Base-by-base conservation (phyloP, 64 coral and sea anemone species). In the Montipora foliosa region DNA sequence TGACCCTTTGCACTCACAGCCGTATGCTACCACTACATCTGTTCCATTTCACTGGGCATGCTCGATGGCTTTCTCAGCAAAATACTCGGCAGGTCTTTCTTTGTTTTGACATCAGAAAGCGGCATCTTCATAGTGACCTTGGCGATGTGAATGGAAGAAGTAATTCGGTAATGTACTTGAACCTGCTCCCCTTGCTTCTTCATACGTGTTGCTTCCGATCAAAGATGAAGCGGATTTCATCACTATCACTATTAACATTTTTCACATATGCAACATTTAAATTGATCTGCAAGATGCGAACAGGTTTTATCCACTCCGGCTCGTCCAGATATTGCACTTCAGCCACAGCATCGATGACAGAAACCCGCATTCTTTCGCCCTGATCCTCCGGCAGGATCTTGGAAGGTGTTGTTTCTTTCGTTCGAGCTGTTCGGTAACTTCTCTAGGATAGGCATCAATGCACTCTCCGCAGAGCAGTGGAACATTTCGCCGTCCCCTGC, bases 41-140 rank as follows among this genome's bases (percentile, higher is more conserved):
- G 14, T 83, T 59, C 80, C 3, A 83, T 83, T 83, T 44, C 46
- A 44, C 1, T 37, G 29, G 14, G 14, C 77, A 46, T 19, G 19
- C 46, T 79, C 77, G 14, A 79, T 79, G 29, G 77, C 14, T 37
- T 3, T 79, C 77, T 79, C 14, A 3, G 77, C 77, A 19, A 79
- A 79, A 5, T 16, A 71, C 68, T 71, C 68, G 14, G 68, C 68
- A 71, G 20, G 14, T 71, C 68, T 21, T 71, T 71, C 68, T 71
- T 71, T 71, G 68, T 71, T 16, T 71, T 21, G 14, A 21, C 68
- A 71, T 71, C 14, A 16, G 68, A 14, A 71, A 71, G 68, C 14
- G 20, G 68, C 20, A 16, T 71, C 68, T 84, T 84, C 81, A 84
- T 84, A 7, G 81, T 50, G 5, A 84, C 81, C 55, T 84, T 84